phyloP scores from a whole-genome alignment of 2,797 vertebrate species.

The Liasis olivaceus region DNA sequence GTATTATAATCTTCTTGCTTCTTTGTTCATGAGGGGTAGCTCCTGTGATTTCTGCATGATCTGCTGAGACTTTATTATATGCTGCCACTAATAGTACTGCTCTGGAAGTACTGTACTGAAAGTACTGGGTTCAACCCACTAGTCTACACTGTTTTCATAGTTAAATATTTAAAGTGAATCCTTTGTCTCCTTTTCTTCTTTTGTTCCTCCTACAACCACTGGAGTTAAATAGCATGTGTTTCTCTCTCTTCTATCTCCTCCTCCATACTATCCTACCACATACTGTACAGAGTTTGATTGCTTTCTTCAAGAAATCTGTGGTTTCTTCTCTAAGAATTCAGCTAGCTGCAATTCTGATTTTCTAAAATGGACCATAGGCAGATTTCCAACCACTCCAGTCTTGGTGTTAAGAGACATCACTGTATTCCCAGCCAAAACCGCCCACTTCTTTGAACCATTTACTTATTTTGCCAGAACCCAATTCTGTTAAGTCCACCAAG shows the following conservation, averaged over 20 bases:
- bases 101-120: slow-evolving; percentile 29
- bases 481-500: not conserved
- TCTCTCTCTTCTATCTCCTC: not conserved
- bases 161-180: not conserved
- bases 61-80: slow-evolving; percentile 30
- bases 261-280: not conserved
- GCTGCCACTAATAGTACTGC: slow-evolving; percentile 12
- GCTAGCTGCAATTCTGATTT: slow-evolving; percentile 36
- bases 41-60: not conserved
- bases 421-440: not conserved
- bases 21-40: not conserved
- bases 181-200: not conserved
- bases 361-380: not conserved
- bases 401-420: not conserved
- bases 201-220: not conserved
- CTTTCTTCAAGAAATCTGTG: slow-evolving; percentile 3
- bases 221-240: not conserved
- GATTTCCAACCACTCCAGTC: slow-evolving; percentile 3
- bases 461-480: not conserved
- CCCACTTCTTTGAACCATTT: fast-evolving
- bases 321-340: not conserved
- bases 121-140: not conserved
- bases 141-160: not conserved
- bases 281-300: not conserved
- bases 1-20: not conserved